Evolutionary conservation across 2,888 invertebrate species (phyloP), one percentile per base, ranked within the genome.

Genomic region (Buathra laborator): DNA sequence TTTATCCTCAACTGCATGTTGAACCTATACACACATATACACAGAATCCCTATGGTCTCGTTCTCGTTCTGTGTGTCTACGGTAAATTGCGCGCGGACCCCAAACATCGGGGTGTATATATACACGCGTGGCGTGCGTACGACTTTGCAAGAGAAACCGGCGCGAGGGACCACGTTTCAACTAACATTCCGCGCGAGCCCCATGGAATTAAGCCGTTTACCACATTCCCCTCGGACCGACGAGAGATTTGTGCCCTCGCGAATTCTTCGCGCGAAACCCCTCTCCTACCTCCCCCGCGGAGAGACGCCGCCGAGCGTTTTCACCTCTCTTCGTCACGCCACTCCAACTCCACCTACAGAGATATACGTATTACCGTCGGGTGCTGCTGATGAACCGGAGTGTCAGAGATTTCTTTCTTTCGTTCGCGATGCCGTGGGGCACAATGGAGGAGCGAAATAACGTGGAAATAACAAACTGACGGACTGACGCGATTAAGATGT

Each of bases 151-250:
- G 64, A 19, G 14, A 44, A 56, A 72, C 59, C 32, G 24, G 72
- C 68, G 32, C 46, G 53, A 37, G 78, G 68, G 14, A 53, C 59
- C 19, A 86, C 88, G 86, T 91, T 93, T 91, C 90, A 91, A 92
- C 92, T 90, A 91, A 92, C 89, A 92, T 92, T 92, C 93, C 92
- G 76, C 83, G 90, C 90, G 88, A 89, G 90, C 89, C 79, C 88
- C 85, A 80, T 87, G 90, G 86, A 90, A 92, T 91, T 91, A 91
- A 92, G 90, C 89, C 87, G 89, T 89, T 90, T 88, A 81, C 88
- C 83, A 86, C 87, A 86, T 87, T 87, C 87, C 83, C 83, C 77
- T 83, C 44, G 78, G 64, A 74, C 76, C 83, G 92, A 88, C 89
- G 90, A 92, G 87, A 89, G 91, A 92, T 92, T 87, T 88, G 85